Conservation (phyloP, 2,113 vertebrate genomes). For the Lamprotornis superbus region DNA sequence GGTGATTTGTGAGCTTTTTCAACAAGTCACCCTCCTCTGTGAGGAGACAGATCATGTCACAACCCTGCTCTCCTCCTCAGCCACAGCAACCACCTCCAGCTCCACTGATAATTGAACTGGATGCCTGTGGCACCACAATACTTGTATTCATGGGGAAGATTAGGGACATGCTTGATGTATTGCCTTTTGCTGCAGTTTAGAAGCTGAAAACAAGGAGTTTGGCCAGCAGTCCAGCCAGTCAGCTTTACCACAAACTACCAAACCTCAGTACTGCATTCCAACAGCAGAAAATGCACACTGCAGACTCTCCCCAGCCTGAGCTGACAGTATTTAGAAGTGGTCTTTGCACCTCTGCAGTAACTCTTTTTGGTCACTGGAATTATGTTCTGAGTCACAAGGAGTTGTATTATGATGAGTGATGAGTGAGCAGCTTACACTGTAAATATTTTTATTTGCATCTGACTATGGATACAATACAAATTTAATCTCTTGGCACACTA, state of each 20-base stretch:
- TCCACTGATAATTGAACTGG: not conserved
- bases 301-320: not conserved
- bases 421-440: not conserved
- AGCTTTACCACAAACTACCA: not conserved
- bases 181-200: not conserved
- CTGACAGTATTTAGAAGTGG: not conserved
- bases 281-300: not conserved
- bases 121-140: not conserved
- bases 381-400: not conserved
- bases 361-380: not conserved
- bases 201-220: not conserved
- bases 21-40: not conserved
- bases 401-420: not conserved
- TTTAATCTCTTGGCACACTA: not conserved
- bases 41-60: not conserved
- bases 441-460: slow-evolving; percentile 27
- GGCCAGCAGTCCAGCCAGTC: not conserved
- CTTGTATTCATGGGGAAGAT: not conserved
- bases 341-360: not conserved
- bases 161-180: not conserved
- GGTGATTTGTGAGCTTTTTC: slow-evolving; percentile 6
- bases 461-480: not conserved
- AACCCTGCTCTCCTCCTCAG: not conserved
- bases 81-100: not conserved
- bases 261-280: not conserved